phyloP scores from a whole-genome alignment of 2,113 vertebrate genomes.

The Phalacrocorax aristotelis region DNA sequence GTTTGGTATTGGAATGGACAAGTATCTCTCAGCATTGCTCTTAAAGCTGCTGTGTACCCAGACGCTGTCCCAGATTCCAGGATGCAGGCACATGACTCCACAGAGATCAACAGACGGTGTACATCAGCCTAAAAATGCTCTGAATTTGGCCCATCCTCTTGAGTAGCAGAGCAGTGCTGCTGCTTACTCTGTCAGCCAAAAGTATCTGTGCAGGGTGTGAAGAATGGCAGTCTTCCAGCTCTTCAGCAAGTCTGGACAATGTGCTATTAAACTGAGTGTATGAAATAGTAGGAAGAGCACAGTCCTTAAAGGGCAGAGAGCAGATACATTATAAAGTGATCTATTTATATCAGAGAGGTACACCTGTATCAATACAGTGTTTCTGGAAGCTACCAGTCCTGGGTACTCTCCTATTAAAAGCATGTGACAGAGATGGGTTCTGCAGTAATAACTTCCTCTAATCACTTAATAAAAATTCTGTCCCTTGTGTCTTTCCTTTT shows the following conservation, averaged over 20 bases:
- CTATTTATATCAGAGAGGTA: not conserved
- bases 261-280: not conserved
- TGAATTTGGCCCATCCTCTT: not conserved
- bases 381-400: constrained; percentile 9
- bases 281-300: not conserved
- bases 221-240: not conserved
- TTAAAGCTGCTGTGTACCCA: not conserved
- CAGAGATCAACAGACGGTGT: not conserved
- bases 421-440: not conserved
- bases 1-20: not conserved
- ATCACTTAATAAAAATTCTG: not conserved
- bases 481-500: not conserved
- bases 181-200: not conserved
- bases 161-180: not conserved
- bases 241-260: not conserved
- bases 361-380: not conserved
- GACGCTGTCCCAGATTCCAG: not conserved
- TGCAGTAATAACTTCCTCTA: not conserved
- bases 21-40: not conserved
- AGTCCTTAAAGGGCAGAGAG: not conserved
- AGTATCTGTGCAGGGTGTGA: not conserved
- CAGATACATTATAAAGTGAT: not conserved
- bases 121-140: not conserved
- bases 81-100: not conserved
- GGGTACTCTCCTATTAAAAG: not conserved